Base-by-base conservation (phyloP, 2,797 vertebrate species). In the Amphiprion clarkii region DNA sequence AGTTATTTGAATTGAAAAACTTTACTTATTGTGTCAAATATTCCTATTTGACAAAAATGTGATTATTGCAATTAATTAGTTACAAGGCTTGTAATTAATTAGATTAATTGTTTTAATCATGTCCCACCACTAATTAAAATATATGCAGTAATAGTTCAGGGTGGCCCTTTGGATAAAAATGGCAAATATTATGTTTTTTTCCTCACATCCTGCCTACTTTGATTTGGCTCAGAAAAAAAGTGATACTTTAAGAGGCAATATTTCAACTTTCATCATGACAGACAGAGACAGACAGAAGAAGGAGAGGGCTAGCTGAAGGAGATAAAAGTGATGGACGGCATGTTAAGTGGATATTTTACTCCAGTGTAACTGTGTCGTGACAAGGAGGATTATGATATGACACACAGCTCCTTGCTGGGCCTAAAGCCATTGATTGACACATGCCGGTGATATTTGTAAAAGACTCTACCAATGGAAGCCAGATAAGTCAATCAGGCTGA, bases 341-440 rank as follows among this genome's bases (percentile, higher is more conserved):
- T 90, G 85, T 84, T 92, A 91, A 92, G 93, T 91, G 87, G 87
- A 90, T 93, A 86, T 93, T 89, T 92, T 82, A 82, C 90, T 85
- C 60, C 69, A 72, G 82, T 81, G 82, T 82, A 88, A 91, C 85
- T 78, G 70, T 85, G 85, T 81, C 67, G 59, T 88, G 87, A 89
- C 83, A 52, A 76, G 76, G 67, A 72, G 87, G 94, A 94, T 94
- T 93, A 94, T 67, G 80, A 82, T 53, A 75, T 89, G 88, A 89
- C 89, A 85, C 82, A 70, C 83, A 77, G 82, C 86, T 81, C 82
- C 81, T 80, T 67, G 85, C 68, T 70, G 48, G 70, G 78, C 86
- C 87, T 80, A 74, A 91, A 89, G 67, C 80, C 65, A 76, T 19
- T 92, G 94, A 95, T 58, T 93, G 93, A 89, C 92, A 92, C 74